phyloP scores from a whole-genome alignment of 2,888 invertebrate genomes.

The Trypoxylon attenuatum region DNA sequence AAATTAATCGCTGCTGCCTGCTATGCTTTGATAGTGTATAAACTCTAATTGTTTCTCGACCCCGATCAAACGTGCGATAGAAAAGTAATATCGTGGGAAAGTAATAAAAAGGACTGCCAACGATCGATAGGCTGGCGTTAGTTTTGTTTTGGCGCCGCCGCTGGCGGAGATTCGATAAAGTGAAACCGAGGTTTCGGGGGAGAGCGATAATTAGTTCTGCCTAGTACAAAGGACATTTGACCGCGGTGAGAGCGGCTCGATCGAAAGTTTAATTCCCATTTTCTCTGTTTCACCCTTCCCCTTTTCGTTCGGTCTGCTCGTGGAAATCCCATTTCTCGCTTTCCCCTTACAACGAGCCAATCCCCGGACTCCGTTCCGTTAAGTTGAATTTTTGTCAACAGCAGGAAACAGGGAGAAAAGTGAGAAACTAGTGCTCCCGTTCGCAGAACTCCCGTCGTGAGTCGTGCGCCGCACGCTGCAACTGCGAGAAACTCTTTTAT shows the following conservation, averaged over 20 bases:
- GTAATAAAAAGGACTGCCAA: no score
- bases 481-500: no score
- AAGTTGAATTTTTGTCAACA: no score
- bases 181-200: not conserved
- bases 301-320: constrained; percentile 21
- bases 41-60: not conserved
- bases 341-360: no score
- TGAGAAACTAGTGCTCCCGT: no score
- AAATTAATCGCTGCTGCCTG: not conserved
- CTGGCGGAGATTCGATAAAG: constrained; percentile 4
- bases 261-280: constrained; percentile 36
- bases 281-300: constrained; percentile 4
- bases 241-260: no score
- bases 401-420: no score
- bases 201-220: constrained; percentile 10
- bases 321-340: constrained; percentile 9
- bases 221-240: not conserved
- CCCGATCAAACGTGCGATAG: not conserved
- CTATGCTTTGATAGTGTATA: not conserved
- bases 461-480: no score
- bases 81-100: not conserved
- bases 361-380: no score
- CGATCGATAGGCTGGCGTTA: no score
- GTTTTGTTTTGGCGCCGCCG: no score
- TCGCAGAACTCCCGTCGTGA: no score